phyloP scores from a whole-genome alignment of 2,113 vertebrate species.

The Cinclus cinclus region DNA sequence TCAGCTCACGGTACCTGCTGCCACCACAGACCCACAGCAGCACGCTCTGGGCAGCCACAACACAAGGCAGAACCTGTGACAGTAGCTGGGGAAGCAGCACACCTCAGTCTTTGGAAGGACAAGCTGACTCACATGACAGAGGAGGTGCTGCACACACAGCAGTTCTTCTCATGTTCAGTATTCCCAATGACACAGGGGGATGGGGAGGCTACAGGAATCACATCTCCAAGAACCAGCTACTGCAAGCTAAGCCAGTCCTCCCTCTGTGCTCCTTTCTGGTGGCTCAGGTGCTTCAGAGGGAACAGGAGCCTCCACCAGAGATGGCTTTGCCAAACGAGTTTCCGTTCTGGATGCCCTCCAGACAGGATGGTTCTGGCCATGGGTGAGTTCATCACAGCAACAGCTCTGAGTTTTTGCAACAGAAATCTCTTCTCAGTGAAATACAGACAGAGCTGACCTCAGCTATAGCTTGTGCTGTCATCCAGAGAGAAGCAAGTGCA shows the following conservation, averaged over 20 bases:
- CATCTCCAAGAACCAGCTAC: not conserved
- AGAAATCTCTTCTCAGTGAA: constrained; percentile 1
- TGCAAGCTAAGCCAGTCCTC: constrained; percentile 3
- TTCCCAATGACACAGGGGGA: not conserved
- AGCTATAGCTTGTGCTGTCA: constrained; percentile 31
- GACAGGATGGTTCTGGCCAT: not conserved
- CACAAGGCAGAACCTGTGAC: not conserved
- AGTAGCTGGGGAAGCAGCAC: not conserved
- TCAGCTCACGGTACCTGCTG: not conserved
- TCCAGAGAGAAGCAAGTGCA: constrained; percentile 9
- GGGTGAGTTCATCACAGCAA: not conserved
- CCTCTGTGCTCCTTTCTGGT: not conserved
- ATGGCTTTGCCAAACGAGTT: not conserved
- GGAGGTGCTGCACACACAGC: not conserved
- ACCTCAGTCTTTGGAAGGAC: not conserved
- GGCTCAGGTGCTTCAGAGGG: not conserved
- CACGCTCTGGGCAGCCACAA: not conserved
- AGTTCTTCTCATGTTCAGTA: not conserved
- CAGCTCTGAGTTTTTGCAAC: not conserved
- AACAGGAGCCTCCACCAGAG: not conserved
- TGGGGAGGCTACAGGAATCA: not conserved
- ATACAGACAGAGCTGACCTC: constrained; percentile 26
- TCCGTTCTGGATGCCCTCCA: constrained; percentile 16
- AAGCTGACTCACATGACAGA: not conserved
- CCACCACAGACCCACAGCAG: not conserved